Percentiles rank a stretch among this genome's conserved stretches.
Conservation (phyloP, 53 echinoderm and acorn worm genomes). For the Patiria pectinifera region DNA sequence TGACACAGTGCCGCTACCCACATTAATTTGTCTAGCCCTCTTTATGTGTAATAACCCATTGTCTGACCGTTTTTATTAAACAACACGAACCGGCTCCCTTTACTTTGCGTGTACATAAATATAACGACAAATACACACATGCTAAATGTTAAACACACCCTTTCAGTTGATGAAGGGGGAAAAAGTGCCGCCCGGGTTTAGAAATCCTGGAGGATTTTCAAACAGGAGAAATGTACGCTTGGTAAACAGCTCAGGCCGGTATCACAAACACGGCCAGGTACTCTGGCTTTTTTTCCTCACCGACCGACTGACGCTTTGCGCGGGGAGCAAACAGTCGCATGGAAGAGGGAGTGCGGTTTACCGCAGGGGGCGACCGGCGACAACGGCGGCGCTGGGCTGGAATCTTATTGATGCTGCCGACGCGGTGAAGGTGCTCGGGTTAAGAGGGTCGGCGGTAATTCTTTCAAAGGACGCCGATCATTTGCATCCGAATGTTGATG, state of each 20-base stretch:
- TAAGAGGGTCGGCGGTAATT: background rate
- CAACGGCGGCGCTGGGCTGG: background rate
- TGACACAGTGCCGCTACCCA: slow-evolving; percentile 11
- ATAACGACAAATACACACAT: slow-evolving; percentile 54
- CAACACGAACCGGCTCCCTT: background rate
- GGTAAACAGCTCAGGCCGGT: slow-evolving; percentile 9
- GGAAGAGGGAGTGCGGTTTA: background rate
- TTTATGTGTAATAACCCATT: slow-evolving; percentile 19
- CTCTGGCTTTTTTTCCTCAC: background rate
- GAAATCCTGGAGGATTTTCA: slow-evolving; percentile 53
- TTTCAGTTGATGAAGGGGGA: slow-evolving; percentile 6
- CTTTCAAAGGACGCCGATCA: slow-evolving; percentile 27
- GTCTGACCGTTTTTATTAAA: slow-evolving; percentile 1
- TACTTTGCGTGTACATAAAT: slow-evolving; percentile 26
- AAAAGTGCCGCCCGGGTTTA: slow-evolving; percentile 27
- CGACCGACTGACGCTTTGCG: background rate
- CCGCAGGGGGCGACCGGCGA: background rate
- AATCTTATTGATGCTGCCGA: slow-evolving; percentile 25
- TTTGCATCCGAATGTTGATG: background rate
- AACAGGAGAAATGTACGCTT: slow-evolving; percentile 37
- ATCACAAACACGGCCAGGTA: slow-evolving; percentile 19
- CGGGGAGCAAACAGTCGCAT: background rate
- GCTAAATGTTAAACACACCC: slow-evolving; percentile 59
- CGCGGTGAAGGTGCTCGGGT: background rate
- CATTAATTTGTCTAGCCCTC: slow-evolving; percentile 52